Evolutionary conservation across 2,113 vertebrate genomes (phyloP).

Genomic region (Xyrauchen texanus): DNA sequence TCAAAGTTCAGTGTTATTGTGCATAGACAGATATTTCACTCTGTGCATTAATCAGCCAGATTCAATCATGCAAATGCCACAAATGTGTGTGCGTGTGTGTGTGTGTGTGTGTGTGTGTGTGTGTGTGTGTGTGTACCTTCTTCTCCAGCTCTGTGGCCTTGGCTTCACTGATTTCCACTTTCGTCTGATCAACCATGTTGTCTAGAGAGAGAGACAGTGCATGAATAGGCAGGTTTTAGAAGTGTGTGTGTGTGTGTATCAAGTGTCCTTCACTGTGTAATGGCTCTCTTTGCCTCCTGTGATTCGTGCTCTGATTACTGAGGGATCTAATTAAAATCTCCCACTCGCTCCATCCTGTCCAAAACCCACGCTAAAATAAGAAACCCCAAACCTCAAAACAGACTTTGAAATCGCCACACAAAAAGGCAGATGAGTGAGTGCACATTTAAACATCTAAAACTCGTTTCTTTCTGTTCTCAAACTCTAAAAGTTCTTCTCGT

Average conservation of each 20-base stretch:
- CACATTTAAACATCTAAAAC: slow-evolving; percentile 8
- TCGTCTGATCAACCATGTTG: slow-evolving; percentile 86
- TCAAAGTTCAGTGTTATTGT: slow-evolving; percentile 1
- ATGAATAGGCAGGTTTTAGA: background rate
- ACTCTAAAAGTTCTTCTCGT: background rate
- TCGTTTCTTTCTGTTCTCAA: background rate
- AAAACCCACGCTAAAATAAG: slow-evolving; percentile 34
- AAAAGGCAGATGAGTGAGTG: background rate
- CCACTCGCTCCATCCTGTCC: slow-evolving; percentile 12
- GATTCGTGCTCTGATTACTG: slow-evolving; percentile 60
- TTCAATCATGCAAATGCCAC: background rate
- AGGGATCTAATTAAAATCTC: slow-evolving; percentile 58
- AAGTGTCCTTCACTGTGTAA: slow-evolving; percentile 52
- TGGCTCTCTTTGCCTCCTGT: slow-evolving; percentile 46
- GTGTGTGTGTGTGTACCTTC: slow-evolving; percentile 70
- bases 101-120: slow-evolving; percentile 29
- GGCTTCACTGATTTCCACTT: slow-evolving; percentile 83
- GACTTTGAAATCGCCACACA: slow-evolving; percentile 27
- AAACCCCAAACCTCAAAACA: background rate
- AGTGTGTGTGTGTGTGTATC: slow-evolving; percentile 41
- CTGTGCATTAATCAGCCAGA: background rate
- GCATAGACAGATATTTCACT: background rate
- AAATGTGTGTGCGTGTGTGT: no score
- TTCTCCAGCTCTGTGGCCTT: slow-evolving; percentile 83
- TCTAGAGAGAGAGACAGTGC: slow-evolving; percentile 65